A percentile compares a stretch with the other conserved stretches of the same genome.
Evolutionary conservation across 2,113 vertebrate species (phyloP).

Genomic region (Chionodraco myersi): DNA sequence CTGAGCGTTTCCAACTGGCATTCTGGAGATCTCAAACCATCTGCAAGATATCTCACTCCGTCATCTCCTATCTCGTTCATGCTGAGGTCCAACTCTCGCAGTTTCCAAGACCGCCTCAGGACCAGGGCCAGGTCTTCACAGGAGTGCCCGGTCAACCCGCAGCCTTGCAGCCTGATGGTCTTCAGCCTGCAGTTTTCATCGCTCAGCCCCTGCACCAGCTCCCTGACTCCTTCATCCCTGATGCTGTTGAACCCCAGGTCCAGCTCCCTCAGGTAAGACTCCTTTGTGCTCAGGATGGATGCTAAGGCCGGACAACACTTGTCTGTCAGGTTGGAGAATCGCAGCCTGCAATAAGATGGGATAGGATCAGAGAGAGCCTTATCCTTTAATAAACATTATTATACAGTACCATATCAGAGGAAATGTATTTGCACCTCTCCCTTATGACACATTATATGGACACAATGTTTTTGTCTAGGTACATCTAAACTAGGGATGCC

Average conservation of each 20-base stretch:
- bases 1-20: constrained; percentile 58
- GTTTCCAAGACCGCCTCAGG: constrained; percentile 11
- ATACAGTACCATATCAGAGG: background rate
- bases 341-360: constrained; percentile 41
- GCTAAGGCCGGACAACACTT: constrained; percentile 53
- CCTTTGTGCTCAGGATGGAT: constrained; percentile 31
- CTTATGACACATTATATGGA: too few relatives aligned
- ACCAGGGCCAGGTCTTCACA: constrained; percentile 38
- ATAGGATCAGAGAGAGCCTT: background rate
- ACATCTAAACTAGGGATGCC: too few relatives aligned
- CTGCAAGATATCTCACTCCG: constrained; percentile 42
- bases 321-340: constrained; percentile 68
- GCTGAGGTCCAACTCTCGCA: constrained; percentile 66
- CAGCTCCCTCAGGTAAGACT: constrained; percentile 57
- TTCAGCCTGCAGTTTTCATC: constrained; percentile 48
- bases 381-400: background rate
- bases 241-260: constrained; percentile 72
- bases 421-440: background rate
- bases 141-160: constrained; percentile 20
- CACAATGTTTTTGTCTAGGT: too few relatives aligned
- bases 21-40: constrained; percentile 36
- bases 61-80: constrained; percentile 48
- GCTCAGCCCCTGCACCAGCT: constrained; percentile 40
- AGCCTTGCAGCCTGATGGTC: constrained; percentile 43
- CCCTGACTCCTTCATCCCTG: constrained; percentile 36